Evolutionary conservation across 2,888 invertebrate genomes (phyloP).

Genomic region (Drosophila anomalata): DNA sequence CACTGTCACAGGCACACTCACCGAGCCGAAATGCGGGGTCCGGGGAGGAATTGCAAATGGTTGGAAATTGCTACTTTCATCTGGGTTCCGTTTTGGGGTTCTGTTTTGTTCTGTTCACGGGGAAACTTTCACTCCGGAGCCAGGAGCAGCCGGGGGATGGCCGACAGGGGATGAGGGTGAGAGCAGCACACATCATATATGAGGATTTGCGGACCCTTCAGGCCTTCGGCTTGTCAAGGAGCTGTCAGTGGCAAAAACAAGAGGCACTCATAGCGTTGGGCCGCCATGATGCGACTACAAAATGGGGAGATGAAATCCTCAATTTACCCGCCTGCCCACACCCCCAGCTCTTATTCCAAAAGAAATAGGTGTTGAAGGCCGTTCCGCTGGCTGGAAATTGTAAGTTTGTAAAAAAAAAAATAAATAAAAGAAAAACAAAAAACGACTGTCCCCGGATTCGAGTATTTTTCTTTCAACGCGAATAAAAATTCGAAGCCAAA

Average conservation of each 20-base stretch:
- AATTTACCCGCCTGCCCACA: slow-evolving; percentile 1
- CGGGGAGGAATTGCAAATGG: slow-evolving; percentile 74
- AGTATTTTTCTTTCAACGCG: slow-evolving; percentile 17
- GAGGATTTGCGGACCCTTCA: slow-evolving; percentile 51
- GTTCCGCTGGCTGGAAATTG: slow-evolving; percentile 55
- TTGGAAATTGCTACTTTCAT: slow-evolving; percentile 77
- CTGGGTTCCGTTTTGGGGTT: slow-evolving; percentile 60
- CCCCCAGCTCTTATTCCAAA: neutral
- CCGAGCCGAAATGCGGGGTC: slow-evolving; percentile 40
- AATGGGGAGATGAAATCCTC: neutral
- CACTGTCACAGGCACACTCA: slow-evolving; percentile 69
- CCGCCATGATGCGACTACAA: slow-evolving; percentile 51
- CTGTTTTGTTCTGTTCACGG: slow-evolving; percentile 32
- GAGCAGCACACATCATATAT: slow-evolving; percentile 49
- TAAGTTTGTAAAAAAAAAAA: slow-evolving; percentile 29
- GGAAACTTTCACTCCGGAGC: slow-evolving; percentile 68
- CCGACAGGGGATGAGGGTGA: slow-evolving; percentile 16
- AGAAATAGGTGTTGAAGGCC: slow-evolving; percentile 69
- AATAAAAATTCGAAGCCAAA: slow-evolving; percentile 36
- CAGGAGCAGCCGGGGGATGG: slow-evolving; percentile 13
- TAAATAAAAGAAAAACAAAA: neutral
- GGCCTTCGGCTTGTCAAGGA: slow-evolving; percentile 54
- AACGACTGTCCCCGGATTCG: slow-evolving; percentile 25
- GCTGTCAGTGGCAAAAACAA: slow-evolving; percentile 72
- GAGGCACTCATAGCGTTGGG: slow-evolving; percentile 60